These are phyloP conservation scores for Sebastolobus alascanus DNA, from an alignment of 2,797 vertebrate genomes.

Conservation along the genomic window DNA sequence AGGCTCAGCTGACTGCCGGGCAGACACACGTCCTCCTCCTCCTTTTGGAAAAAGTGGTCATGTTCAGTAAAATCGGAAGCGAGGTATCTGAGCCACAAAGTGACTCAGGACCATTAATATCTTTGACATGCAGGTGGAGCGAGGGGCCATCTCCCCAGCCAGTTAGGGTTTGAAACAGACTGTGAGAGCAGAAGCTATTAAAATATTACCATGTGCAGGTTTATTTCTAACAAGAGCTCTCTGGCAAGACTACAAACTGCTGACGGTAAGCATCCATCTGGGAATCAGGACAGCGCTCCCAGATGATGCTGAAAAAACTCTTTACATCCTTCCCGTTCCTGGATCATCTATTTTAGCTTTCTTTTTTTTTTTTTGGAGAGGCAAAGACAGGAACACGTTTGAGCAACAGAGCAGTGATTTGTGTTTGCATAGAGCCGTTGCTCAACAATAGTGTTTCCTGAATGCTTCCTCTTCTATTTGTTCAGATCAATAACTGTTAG, in stretches of 20 bases:
- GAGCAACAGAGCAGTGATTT: slow-evolving; percentile 56
- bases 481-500: slow-evolving; percentile 16
- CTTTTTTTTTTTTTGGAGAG: slow-evolving; percentile 21
- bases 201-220: slow-evolving; percentile 76
- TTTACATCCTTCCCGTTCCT: slow-evolving; percentile 80
- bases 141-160: slow-evolving; percentile 65
- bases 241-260: slow-evolving; percentile 73
- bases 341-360: slow-evolving; percentile 69
- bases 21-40: slow-evolving; percentile 60
- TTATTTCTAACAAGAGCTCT: slow-evolving; percentile 73
- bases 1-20: slow-evolving; percentile 61
- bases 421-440: slow-evolving; percentile 38
- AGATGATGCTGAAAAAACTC: slow-evolving; percentile 68
- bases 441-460: slow-evolving; percentile 31
- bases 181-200: slow-evolving; percentile 70
- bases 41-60: slow-evolving; percentile 60
- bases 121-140: slow-evolving; percentile 77
- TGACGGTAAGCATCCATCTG: slow-evolving; percentile 73
- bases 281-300: slow-evolving; percentile 68
- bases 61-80: slow-evolving; percentile 78
- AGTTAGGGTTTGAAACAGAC: slow-evolving; percentile 64
- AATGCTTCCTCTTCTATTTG: slow-evolving; percentile 24
- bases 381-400: slow-evolving; percentile 43
- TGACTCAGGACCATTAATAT: slow-evolving; percentile 81
- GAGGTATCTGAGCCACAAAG: slow-evolving; percentile 62